Evolutionary conservation across 2,113 vertebrate genomes (phyloP).

Genomic region (Eudyptes chrysolophus): DNA sequence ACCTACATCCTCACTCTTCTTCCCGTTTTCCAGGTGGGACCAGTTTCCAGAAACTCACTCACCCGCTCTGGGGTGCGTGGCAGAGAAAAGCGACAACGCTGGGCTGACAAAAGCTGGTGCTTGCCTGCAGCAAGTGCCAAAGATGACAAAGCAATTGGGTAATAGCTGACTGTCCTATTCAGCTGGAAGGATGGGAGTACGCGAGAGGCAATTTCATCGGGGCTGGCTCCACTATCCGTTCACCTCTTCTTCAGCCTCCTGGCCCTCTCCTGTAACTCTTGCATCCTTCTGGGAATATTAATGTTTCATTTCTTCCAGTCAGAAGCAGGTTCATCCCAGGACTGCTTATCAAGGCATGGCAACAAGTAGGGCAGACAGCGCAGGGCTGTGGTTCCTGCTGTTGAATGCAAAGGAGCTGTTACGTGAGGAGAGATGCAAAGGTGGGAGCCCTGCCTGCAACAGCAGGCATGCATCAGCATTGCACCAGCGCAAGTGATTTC

Average conservation of each 20-base stretch:
- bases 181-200: neutral
- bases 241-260: neutral
- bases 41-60: neutral
- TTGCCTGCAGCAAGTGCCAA: neutral
- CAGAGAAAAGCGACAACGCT: neutral
- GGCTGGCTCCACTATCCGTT: neutral
- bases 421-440: fast-evolving
- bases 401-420: neutral
- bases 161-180: neutral
- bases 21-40: neutral
- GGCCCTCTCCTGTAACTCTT: neutral
- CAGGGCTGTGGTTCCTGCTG: neutral
- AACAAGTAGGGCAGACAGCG: neutral
- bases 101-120: neutral
- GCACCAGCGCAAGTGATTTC: neutral
- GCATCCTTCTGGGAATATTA: neutral
- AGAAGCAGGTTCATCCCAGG: neutral
- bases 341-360: neutral
- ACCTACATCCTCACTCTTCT: neutral
- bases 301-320: neutral
- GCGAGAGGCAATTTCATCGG: neutral
- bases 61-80: neutral
- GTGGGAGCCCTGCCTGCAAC: neutral
- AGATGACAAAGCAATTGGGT: neutral
- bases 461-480: neutral